phyloP scores from a whole-genome alignment of 2,888 invertebrate genomes.

The Xylophagus ater region DNA sequence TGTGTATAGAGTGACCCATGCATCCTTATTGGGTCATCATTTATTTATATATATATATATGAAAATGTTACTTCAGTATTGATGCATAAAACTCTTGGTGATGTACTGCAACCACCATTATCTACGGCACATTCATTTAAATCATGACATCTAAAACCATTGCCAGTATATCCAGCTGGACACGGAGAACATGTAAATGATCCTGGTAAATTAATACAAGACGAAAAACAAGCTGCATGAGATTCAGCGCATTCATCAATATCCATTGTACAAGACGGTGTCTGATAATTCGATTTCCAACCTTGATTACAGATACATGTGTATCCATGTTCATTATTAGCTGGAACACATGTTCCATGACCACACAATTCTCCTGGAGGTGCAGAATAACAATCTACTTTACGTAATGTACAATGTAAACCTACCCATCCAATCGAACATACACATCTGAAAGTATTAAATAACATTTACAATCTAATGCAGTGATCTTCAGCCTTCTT shows the following conservation, averaged over 20 bases:
- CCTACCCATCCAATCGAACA: slow-evolving; percentile 72
- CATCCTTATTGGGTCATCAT: background rate
- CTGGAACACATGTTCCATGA: slow-evolving; percentile 72
- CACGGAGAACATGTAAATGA: slow-evolving; percentile 80
- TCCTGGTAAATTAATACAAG: slow-evolving; percentile 85
- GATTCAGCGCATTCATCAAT: slow-evolving; percentile 70
- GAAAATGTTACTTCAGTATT: slow-evolving; percentile 56
- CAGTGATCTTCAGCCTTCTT: background rate
- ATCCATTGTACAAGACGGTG: slow-evolving; percentile 67
- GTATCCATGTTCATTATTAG: slow-evolving; percentile 50
- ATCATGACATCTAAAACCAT: slow-evolving; percentile 76
- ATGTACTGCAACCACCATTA: slow-evolving; percentile 80
- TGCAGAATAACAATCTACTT: slow-evolving; percentile 58
- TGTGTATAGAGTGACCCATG: background rate
- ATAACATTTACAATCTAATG: background rate
- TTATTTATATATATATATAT: background rate
- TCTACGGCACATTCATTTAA: slow-evolving; percentile 75
- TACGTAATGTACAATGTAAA: slow-evolving; percentile 64
- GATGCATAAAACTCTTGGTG: slow-evolving; percentile 71
- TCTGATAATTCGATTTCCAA: slow-evolving; percentile 68
- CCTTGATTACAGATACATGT: slow-evolving; percentile 78
- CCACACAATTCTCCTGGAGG: slow-evolving; percentile 70
- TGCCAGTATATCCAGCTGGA: slow-evolving; percentile 77
- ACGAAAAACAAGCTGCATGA: slow-evolving; percentile 65
- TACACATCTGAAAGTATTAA: slow-evolving; percentile 46